Evolutionary conservation across 2,888 invertebrate species (phyloP).

Genomic region (Sarcophaga variegata): DNA sequence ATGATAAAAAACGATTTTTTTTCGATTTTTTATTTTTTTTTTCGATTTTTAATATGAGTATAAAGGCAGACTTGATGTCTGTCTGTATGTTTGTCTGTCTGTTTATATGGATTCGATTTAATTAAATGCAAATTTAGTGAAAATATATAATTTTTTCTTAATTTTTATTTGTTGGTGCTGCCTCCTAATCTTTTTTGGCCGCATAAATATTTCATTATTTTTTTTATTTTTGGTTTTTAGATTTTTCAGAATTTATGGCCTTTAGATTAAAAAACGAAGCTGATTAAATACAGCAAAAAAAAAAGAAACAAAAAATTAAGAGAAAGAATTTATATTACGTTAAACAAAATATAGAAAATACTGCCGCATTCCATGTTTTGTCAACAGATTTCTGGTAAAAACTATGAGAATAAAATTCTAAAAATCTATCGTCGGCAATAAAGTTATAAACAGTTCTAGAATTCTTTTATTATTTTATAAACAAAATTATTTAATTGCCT

Average conservation of each 20-base stretch:
- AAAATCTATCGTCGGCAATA: too few relatives aligned
- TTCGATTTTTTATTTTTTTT: slow-evolving; percentile 37
- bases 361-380: too few relatives aligned
- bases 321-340: background rate
- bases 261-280: slow-evolving; percentile 47
- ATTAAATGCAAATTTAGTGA: slow-evolving; percentile 67
- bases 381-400: too few relatives aligned
- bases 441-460: too few relatives aligned
- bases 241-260: slow-evolving; percentile 51
- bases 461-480: too few relatives aligned
- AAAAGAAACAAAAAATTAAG: background rate
- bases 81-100: slow-evolving; percentile 18
- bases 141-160: background rate
- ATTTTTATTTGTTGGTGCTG: slow-evolving; percentile 27
- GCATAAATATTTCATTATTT: slow-evolving; percentile 53
- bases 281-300: background rate
- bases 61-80: slow-evolving; percentile 13
- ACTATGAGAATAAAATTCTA: too few relatives aligned
- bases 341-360: background rate
- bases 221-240: slow-evolving; percentile 14
- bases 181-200: background rate
- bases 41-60: background rate
- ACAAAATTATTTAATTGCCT: too few relatives aligned
- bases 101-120: slow-evolving; percentile 14
- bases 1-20: slow-evolving; percentile 6